Percentiles rank a stretch among this genome's conserved stretches.
Conservation (phyloP, 2,797 vertebrate species). For the Myotis vivesi region DNA sequence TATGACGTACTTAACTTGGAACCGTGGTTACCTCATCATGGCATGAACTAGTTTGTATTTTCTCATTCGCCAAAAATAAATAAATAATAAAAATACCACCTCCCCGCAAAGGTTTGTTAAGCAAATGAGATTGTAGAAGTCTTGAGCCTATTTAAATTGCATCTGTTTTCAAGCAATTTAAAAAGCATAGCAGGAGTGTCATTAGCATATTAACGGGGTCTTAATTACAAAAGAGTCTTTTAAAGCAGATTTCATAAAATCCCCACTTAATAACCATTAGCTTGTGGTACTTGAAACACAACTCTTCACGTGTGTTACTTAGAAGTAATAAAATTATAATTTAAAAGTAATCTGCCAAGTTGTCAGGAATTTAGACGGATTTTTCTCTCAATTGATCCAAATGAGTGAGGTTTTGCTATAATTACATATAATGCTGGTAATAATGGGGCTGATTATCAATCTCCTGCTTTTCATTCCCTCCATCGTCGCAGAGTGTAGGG, state of each 20-base stretch:
- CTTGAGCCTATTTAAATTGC: slow-evolving; percentile 58
- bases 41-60: slow-evolving; percentile 26
- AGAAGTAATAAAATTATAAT: slow-evolving; percentile 73
- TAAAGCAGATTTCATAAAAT: slow-evolving; percentile 72
- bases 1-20: neutral
- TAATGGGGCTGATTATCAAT: slow-evolving; percentile 75
- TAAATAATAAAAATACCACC: neutral
- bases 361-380: slow-evolving; percentile 75
- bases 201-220: slow-evolving; percentile 75
- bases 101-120: neutral
- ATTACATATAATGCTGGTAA: slow-evolving; percentile 74
- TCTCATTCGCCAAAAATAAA: slow-evolving; percentile 48
- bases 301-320: slow-evolving; percentile 72
- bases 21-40: neutral
- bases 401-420: slow-evolving; percentile 76
- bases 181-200: slow-evolving; percentile 49
- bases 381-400: slow-evolving; percentile 75
- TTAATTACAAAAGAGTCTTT: slow-evolving; percentile 77
- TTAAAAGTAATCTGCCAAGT: slow-evolving; percentile 80
- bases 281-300: slow-evolving; percentile 65
- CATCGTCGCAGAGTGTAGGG: slow-evolving; percentile 34
- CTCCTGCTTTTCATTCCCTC: slow-evolving; percentile 64
- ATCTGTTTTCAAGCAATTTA: slow-evolving; percentile 72
- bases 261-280: slow-evolving; percentile 73
- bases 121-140: slow-evolving; percentile 29